phyloP scores from a whole-genome alignment of 2,113 vertebrate species.

The Vidua chalybeata region DNA sequence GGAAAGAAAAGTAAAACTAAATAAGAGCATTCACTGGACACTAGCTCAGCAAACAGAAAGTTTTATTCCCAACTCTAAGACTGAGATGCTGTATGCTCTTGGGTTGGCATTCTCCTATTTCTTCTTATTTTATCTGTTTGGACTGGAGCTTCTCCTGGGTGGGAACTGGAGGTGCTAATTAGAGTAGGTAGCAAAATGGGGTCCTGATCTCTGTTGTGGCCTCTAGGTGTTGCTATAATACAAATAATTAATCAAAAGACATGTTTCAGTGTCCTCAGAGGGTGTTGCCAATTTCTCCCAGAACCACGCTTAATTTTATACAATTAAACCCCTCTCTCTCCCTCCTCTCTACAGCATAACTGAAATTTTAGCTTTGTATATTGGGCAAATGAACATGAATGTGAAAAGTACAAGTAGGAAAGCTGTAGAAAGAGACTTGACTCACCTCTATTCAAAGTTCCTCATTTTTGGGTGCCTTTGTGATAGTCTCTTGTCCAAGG shows the following conservation, averaged over 20 bases:
- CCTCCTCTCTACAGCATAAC: not conserved
- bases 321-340: not conserved
- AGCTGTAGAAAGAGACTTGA: not conserved
- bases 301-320: not conserved
- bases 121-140: not conserved
- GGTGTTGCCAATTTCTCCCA: not conserved
- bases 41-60: not conserved
- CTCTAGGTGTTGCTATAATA: slow-evolving; percentile 68
- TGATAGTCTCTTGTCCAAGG: not conserved
- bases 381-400: not conserved
- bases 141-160: not conserved
- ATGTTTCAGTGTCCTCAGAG: not conserved
- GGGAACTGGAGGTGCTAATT: not conserved
- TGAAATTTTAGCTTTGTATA: not conserved
- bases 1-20: not conserved
- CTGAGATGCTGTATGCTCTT: not conserved
- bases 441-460: not conserved
- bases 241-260: slow-evolving; percentile 55
- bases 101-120: not conserved
- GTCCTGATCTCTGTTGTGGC: slow-evolving; percentile 41
- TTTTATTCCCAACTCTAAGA: not conserved
- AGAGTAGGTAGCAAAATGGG: not conserved
- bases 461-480: not conserved
- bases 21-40: not conserved
- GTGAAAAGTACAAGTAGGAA: not conserved